Percentiles rank a stretch among this genome's conserved stretches.
Evolutionary conservation across 2,797 vertebrate species (phyloP).

Genomic region (Pelobates cultripes): DNA sequence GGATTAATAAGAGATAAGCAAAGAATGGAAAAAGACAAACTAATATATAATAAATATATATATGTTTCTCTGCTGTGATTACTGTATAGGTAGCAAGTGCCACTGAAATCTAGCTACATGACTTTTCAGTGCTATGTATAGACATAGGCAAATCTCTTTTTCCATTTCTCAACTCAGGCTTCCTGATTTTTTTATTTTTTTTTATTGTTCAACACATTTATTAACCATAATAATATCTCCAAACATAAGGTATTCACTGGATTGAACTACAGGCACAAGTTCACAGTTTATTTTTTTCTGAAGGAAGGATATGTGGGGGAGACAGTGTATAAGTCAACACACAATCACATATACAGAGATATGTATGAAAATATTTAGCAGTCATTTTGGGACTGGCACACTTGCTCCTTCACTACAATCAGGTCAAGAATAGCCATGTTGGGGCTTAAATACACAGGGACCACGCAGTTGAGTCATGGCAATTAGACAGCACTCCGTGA

Average conservation of each 20-base stretch:
- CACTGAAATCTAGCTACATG: no score
- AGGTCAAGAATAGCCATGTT: constrained; percentile 10
- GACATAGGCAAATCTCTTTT: no score
- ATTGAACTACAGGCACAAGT: constrained; percentile 36
- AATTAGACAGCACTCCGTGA: no score
- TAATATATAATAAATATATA: no score
- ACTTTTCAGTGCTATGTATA: no score
- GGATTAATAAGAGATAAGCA: no score
- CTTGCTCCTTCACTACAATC: constrained; percentile 13
- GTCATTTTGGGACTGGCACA: constrained; percentile 17
- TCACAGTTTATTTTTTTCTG: constrained; percentile 26
- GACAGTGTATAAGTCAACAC: neutral
- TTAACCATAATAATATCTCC: constrained; percentile 4
- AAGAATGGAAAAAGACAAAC: no score
- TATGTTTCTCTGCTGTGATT: no score
- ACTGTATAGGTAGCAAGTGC: no score
- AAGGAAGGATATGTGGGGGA: neutral
- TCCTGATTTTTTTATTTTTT: no score
- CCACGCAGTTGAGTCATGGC: neutral
- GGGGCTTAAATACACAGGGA: neutral
- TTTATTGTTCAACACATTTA: neutral
- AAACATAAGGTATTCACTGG: constrained; percentile 23
- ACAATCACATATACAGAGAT: constrained; percentile 6
- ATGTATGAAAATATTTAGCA: constrained; percentile 1
- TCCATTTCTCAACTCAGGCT: no score